phyloP scores from a whole-genome alignment of 1,140 invertebrate species.

The Coenobita brevimanus region DNA sequence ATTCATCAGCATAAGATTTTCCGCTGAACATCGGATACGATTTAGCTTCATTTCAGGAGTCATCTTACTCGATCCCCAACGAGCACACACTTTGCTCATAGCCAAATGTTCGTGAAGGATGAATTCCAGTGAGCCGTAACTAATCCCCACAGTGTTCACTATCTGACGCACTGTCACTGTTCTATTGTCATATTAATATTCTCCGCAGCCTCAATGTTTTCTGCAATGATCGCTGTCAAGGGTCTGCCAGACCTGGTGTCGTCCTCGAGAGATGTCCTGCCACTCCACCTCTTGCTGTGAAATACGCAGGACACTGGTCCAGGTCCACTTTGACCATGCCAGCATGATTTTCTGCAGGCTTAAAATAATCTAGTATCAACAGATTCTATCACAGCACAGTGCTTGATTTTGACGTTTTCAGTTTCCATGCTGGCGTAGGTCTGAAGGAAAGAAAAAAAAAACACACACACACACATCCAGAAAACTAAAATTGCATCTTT shows the following conservation, averaged over 20 bases:
- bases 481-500: no score
- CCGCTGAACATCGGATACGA: not conserved
- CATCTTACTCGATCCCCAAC: not conserved
- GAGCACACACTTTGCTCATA: not conserved
- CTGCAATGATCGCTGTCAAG: not conserved
- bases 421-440: no score
- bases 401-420: no score
- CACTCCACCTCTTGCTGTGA: not conserved
- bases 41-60: not conserved
- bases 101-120: conserved; percentile 10
- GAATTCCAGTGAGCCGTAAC: not conserved
- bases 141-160: not conserved
- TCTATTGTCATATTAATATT: not conserved
- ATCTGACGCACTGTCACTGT: not conserved
- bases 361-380: not conserved
- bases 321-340: not conserved
- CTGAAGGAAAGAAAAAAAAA: no score
- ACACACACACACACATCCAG: no score
- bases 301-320: not conserved
- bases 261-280: not conserved
- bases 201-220: not conserved
- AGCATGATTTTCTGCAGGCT: not conserved
- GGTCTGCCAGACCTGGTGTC: not conserved
- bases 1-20: not conserved
- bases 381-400: conserved; percentile 9